These are phyloP conservation scores for Delphinus delphis DNA, from an alignment of 2,113 vertebrate genomes.

Conservation along the genomic window DNA sequence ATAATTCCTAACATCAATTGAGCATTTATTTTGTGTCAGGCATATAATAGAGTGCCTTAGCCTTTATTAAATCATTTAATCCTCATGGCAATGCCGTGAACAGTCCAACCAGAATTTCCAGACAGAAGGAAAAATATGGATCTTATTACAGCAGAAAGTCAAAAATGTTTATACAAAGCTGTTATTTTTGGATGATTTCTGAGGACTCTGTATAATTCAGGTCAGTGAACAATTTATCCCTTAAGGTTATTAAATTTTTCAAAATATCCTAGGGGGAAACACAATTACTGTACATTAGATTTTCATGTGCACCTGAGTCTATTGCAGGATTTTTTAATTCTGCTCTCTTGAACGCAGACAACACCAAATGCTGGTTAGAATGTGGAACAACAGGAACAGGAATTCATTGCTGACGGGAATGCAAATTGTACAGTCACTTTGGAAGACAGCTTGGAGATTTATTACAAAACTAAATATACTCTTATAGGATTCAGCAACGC, in stretches of 20 bases:
- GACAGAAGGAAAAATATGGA: background rate
- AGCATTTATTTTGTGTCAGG: background rate
- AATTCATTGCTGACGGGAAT: background rate
- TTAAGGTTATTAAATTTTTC: slow-evolving; percentile 4
- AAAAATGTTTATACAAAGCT: slow-evolving; percentile 1
- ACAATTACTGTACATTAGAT: background rate
- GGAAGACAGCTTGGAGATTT: background rate
- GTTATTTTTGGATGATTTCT: background rate
- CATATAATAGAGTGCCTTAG: background rate
- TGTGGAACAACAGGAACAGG: too few relatives aligned
- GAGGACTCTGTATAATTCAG: background rate
- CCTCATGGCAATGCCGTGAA: background rate
- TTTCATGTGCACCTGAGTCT: background rate
- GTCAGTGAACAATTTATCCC: background rate
- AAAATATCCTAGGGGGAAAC: background rate
- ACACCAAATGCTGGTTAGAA: too few relatives aligned
- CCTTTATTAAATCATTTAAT: slow-evolving; percentile 23
- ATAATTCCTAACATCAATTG: background rate
- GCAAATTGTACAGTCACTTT: background rate
- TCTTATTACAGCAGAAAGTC: background rate
- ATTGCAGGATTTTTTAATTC: background rate
- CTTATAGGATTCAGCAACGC: background rate
- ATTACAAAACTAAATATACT: background rate
- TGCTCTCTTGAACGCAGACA: background rate
- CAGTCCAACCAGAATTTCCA: slow-evolving; percentile 29